phyloP scores from a whole-genome alignment of 2,113 vertebrate species.

The Grammomys dolichurus region DNA sequence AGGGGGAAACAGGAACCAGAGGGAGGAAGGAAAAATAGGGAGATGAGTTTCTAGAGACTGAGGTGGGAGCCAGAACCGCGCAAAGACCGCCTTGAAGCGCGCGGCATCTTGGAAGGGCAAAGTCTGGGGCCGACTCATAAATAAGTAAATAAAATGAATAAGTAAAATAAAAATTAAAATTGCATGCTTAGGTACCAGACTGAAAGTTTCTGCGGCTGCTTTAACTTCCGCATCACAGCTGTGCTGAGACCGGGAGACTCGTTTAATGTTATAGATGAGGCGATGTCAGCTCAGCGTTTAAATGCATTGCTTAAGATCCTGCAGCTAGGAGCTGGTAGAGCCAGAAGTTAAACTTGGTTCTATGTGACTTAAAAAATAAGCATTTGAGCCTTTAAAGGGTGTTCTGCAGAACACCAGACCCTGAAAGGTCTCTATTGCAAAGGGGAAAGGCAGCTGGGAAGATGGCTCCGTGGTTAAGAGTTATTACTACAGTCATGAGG shows the following conservation, averaged over 20 bases:
- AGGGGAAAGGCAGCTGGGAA: neutral
- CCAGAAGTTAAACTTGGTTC: neutral
- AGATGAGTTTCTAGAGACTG: conserved; percentile 15
- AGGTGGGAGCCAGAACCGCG: neutral
- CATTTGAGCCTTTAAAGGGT: neutral
- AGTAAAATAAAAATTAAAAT: conserved; percentile 1
- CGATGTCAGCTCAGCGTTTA: neutral
- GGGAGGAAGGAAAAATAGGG: neutral
- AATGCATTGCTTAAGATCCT: neutral
- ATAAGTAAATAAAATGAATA: neutral
- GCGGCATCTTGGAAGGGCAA: neutral
- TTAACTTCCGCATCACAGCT: neutral
- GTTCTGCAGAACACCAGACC: neutral
- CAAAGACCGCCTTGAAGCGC: neutral
- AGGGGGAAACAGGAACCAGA: neutral
- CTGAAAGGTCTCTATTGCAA: neutral
- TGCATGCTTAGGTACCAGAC: neutral
- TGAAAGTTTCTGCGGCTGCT: neutral
- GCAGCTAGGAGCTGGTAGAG: neutral
- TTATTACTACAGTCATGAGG: neutral
- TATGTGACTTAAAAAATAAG: neutral
- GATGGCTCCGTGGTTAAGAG: neutral
- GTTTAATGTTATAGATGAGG: neutral
- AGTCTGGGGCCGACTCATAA: neutral
- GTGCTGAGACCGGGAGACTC: neutral